These are phyloP conservation scores for Cerastoderma edule DNA, from an alignment of 2,888 invertebrate genomes.

Conservation along the genomic window DNA sequence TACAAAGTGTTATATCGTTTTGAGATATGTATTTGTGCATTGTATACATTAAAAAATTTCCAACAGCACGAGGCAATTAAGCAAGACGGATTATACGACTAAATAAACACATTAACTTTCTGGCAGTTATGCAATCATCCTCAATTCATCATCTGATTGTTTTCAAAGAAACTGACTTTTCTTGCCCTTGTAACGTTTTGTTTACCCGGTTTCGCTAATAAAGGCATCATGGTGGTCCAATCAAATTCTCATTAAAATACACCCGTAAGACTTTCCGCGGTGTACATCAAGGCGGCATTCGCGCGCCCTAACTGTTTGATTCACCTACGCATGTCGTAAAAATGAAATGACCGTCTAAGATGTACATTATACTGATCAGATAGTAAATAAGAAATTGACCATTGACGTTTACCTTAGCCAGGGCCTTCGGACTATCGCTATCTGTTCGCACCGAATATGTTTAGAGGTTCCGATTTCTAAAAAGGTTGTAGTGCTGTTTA, in stretches of 20 bases:
- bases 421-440: no score
- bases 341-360: not conserved
- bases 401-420: not conserved
- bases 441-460: no score
- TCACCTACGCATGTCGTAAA: slow-evolving; percentile 47
- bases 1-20: no score
- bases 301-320: slow-evolving; percentile 44
- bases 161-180: slow-evolving; percentile 10
- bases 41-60: no score
- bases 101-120: no score
- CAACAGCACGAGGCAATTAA: no score
- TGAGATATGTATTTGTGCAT: no score
- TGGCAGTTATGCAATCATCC: no score
- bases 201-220: slow-evolving; percentile 10
- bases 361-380: slow-evolving; percentile 17
- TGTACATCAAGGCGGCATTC: slow-evolving; percentile 35
- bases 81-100: no score
- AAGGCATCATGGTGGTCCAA: slow-evolving; percentile 37
- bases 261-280: slow-evolving; percentile 47
- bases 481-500: no score
- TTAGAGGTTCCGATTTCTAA: no score
- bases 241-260: slow-evolving; percentile 46
- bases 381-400: not conserved
- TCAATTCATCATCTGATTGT: no score
- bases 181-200: not conserved